phyloP scores from a whole-genome alignment of 2,888 invertebrate species.

The Notodonta ziczac region DNA sequence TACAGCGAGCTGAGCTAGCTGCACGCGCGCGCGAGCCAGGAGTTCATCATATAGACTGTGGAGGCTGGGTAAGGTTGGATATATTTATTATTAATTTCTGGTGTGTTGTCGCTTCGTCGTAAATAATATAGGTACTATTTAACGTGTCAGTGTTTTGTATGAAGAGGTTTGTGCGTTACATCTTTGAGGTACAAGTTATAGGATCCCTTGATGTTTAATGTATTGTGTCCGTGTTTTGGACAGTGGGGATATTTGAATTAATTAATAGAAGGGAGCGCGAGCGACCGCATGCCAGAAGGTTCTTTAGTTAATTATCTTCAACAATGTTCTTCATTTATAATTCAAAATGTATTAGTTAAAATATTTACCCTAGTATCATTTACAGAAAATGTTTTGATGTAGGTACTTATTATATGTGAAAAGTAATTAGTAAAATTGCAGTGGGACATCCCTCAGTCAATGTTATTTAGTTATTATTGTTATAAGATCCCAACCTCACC shows the following conservation, averaged over 20 bases:
- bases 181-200: too few species aligned
- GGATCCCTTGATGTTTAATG: too few species aligned
- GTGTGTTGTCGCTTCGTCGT: too few species aligned
- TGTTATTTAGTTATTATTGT: not conserved
- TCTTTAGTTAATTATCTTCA: not conserved
- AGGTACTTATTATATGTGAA: not conserved
- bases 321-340: too few species aligned
- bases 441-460: not conserved
- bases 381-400: too few species aligned
- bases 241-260: too few species aligned
- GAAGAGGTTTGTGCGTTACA: too few species aligned
- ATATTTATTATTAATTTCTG: not conserved
- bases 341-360: too few species aligned
- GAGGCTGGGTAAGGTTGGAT: not conserved
- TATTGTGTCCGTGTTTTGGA: too few species aligned
- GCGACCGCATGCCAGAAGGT: not conserved
- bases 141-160: too few species aligned
- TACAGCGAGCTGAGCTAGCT: slow-evolving; percentile 90
- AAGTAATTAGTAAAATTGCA: not conserved
- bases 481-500: slow-evolving; percentile 36
- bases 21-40: slow-evolving; percentile 56
- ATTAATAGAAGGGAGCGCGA: not conserved
- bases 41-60: slow-evolving; percentile 68
- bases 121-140: too few species aligned
- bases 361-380: too few species aligned